A percentile compares a stretch with the other conserved stretches of the same genome.
Conservation (phyloP, 1,140 invertebrate species). For the Lepidurus couesii region DNA sequence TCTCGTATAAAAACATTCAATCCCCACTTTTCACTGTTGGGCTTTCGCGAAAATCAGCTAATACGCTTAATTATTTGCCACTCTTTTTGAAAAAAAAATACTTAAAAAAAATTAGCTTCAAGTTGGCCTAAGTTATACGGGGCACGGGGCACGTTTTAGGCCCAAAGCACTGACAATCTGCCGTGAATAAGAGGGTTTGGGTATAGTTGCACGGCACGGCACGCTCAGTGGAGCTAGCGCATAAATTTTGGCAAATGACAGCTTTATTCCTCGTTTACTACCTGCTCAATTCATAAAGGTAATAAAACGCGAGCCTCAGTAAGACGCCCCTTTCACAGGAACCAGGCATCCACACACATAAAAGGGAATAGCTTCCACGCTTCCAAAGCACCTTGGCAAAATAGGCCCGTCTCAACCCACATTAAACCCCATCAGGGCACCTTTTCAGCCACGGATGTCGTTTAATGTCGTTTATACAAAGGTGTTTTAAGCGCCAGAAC, state of each 20-base stretch:
- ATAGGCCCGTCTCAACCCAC: background rate
- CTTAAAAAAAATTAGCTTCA: background rate
- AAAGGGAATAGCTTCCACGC: background rate
- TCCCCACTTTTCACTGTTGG: no score
- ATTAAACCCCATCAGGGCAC: background rate
- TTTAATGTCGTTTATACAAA: background rate
- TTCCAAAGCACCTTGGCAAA: background rate
- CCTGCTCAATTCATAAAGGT: constrained; percentile 15
- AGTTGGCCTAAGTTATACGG: background rate
- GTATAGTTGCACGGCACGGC: background rate
- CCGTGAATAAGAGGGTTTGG: background rate
- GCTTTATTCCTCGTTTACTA: constrained; percentile 16
- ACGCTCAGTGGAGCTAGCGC: background rate
- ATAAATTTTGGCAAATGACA: constrained; percentile 22
- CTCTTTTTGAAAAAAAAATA: background rate
- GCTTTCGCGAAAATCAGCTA: no score
- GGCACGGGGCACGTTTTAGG: background rate
- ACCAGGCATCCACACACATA: background rate
- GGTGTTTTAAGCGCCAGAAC: no score
- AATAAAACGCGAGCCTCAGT: background rate
- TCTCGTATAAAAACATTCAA: no score
- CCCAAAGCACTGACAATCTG: background rate
- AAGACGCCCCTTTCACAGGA: background rate
- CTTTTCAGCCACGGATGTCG: background rate
- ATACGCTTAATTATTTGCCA: background rate